phyloP scores from a whole-genome alignment of 35 echinoderm and acorn worm genomes.

The Anneissia japonica region DNA sequence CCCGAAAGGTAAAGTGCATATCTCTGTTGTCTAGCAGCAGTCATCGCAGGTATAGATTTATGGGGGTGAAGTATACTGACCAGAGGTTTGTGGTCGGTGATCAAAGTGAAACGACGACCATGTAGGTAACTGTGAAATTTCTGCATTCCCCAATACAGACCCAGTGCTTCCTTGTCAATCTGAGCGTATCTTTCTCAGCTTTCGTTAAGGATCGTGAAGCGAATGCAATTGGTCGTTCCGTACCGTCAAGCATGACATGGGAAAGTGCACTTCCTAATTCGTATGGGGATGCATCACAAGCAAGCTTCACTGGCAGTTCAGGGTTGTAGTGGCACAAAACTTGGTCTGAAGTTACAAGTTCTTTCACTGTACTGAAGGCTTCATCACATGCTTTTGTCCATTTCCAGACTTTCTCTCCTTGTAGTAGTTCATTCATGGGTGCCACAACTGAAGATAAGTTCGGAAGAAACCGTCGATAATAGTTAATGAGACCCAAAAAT shows the following conservation, averaged over 20 bases:
- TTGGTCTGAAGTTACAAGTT: background rate
- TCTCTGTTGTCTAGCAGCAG: background rate
- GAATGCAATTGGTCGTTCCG: constrained; percentile 17
- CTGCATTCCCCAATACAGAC: background rate
- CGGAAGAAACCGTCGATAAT: constrained; percentile 23
- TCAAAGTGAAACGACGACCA: background rate
- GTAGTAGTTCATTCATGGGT: background rate
- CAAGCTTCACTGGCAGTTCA: background rate
- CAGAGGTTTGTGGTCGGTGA: constrained; percentile 19
- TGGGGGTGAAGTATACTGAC: background rate
- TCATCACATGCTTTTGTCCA: constrained; percentile 10
- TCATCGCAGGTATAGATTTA: background rate
- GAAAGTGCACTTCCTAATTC: constrained; percentile 8
- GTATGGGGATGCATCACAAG: constrained; percentile 16
- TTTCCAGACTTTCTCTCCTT: background rate
- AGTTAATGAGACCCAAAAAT: constrained; percentile 13
- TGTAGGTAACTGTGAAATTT: constrained; percentile 21
- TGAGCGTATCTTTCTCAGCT: constrained; percentile 24
- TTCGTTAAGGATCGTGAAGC: constrained; percentile 24
- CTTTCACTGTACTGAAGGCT: constrained; percentile 2
- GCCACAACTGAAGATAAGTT: constrained; percentile 16
- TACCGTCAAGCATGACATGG: background rate
- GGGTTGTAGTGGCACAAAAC: constrained; percentile 11
- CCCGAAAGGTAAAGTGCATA: too few species aligned
- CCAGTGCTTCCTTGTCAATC: constrained; percentile 13